Conservation (phyloP, 2,113 vertebrate genomes). For the Rhinopomastus cyanomelas region DNA sequence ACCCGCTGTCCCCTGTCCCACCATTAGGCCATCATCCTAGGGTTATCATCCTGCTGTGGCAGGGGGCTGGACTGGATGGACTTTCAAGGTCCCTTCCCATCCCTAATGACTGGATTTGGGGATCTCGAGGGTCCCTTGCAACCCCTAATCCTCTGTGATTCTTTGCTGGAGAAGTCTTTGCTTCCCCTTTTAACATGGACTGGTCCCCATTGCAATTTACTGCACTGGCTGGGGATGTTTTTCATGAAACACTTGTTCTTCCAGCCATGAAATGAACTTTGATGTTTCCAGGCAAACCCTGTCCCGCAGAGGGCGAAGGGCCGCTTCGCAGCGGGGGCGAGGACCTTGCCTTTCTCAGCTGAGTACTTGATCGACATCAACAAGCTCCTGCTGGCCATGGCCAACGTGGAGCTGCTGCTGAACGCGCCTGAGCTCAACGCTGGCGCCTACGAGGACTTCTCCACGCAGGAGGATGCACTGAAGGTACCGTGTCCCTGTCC, state of each 20-base stretch:
- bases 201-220: not conserved
- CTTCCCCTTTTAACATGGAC: not conserved
- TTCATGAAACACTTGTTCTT: not conserved
- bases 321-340: slow-evolving; percentile 18
- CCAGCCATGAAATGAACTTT: not conserved
- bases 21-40: no score
- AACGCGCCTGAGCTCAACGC: slow-evolving; percentile 86
- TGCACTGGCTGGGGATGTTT: not conserved
- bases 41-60: no score
- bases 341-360: slow-evolving; percentile 69
- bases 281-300: slow-evolving; percentile 48
- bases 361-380: slow-evolving; percentile 92
- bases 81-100: no score
- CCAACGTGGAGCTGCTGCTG: slow-evolving; percentile 88
- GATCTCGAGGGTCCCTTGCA: no score
- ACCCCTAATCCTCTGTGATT: no score
- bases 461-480: slow-evolving; percentile 88
- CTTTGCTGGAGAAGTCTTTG: not conserved
- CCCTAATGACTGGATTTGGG: no score
- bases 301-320: slow-evolving; percentile 57
- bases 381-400: slow-evolving; percentile 87
- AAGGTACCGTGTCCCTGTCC: slow-evolving; percentile 73
- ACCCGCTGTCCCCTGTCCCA: no score
- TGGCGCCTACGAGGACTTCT: slow-evolving; percentile 88
- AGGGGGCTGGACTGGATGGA: no score